These are phyloP conservation scores for Ceratina australensis DNA, from an alignment of 1,140 invertebrate species.

Conservation along the genomic window DNA sequence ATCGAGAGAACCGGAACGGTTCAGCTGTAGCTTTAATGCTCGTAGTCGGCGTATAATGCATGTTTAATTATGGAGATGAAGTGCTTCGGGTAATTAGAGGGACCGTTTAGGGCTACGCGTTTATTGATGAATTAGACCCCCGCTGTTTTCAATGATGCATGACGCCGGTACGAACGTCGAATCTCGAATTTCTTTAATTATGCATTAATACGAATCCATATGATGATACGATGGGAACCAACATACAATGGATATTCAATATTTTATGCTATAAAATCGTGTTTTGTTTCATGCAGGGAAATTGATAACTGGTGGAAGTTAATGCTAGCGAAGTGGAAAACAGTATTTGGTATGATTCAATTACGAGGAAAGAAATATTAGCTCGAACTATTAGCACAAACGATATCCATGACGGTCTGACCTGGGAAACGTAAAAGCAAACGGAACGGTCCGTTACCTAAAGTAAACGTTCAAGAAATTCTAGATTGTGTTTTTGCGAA, in stretches of 20 bases:
- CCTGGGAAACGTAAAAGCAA: background rate
- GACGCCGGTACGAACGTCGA: no score
- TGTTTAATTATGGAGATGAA: conserved; percentile 13
- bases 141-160: background rate
- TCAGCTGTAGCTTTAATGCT: background rate
- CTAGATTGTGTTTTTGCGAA: background rate
- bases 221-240: no score
- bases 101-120: background rate
- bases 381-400: background rate
- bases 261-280: no score
- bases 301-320: no score
- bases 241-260: no score
- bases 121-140: background rate
- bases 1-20: background rate
- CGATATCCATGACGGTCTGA: background rate
- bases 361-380: background rate
- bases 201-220: no score
- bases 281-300: no score
- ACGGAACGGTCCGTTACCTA: background rate
- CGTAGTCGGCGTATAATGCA: background rate
- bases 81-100: background rate
- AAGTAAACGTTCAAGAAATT: background rate
- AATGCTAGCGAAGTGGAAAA: background rate
- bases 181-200: no score
- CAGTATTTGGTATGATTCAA: background rate